Base-by-base conservation (phyloP, 1,140 invertebrate genomes). In the Tetragnatha versicolor region DNA sequence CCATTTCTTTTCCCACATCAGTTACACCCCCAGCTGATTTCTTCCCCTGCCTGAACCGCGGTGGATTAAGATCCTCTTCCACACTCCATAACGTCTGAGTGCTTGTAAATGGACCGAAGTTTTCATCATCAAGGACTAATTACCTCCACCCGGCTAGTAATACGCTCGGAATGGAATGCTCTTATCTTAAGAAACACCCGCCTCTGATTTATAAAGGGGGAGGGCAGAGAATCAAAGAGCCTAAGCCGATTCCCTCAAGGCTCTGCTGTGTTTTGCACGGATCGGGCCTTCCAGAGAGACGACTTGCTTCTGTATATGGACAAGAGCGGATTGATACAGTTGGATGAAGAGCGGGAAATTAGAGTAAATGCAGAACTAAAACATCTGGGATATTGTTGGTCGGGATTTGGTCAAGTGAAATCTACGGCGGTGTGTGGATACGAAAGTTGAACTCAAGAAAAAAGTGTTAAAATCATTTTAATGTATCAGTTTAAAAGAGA, bases 131-230 rank as follows among this genome's bases (percentile, higher is more conserved):
- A 33, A 33, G 29, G 35, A 33, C 55, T 58, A 58, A 58, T 58
- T 58, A 58, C 55, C 55, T 33, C 35, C 35, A 31, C 31, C 5
- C 14, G 10, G 35, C 55, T 58, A 31, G 31, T 33, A 58, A 58
- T 58, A 31, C 31, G 35, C 31, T 58, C 55, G 29, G 35, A 33
- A 58, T 33, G 55, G 35, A 33, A 58, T 33, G 55, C 55, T 35
- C 55, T 58, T 58, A 58, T 58, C 55, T 58, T 58, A 58, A 35
- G 55, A 58, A 58, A 58, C 55, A 58, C 55, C 35, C 55, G 55
- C 35, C 55, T 58, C 35, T 58, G 55, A 58, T 58, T 58, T 31
- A 58, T 58, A 58, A 58, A 33, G 35, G 55, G 27, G 9, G 14
- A n/a, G 14, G 29, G 29, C 35, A 58, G 35, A 33, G 29, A 58